Evolutionary conservation across 2,888 invertebrate species (phyloP), one percentile per base, ranked within the genome.

Genomic region (Phyllotreta cruciferae): DNA sequence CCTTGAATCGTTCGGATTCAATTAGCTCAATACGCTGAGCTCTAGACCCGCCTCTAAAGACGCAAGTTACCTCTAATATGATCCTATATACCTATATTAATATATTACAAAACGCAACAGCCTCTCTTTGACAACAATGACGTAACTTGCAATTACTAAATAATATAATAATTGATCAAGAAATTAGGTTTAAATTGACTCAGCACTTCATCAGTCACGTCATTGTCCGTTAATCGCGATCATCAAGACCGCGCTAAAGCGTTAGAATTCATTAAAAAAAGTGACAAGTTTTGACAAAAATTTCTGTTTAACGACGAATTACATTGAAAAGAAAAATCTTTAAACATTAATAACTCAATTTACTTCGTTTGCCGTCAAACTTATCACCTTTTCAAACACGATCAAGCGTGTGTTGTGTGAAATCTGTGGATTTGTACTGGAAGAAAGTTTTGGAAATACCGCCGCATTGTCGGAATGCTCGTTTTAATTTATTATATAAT

Each of bases 101-200:
- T 24, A 70, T 78, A 77, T 79, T 80, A 79, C 75, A 78, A 78
- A 78, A 75, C 77, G 80, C 80, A 81, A 82, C 81, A 81, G 82
- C 81, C 81, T 81, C 78, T 76, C 78, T 78, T 80, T 79, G 78
- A 75, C 2, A 52, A 57, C 64, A 57, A 14, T 61, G 50, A 35
- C 61, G 49, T 64, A 61, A 61, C 52, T 6, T 13, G 44, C 4
- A 55, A 6, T 11, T 11, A 35, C 6, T 24, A 8, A 14, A 9
- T 42, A 10, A 35, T 9, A 34, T 37, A 44, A 53, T 4, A 38
- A 44, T 24, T 24, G 24, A 24, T 24, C 24, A 38, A 47, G n/a
- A 34, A 55, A 54, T 47, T 4, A 5, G 11, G 10, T 7, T 6
- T 1, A 47, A 58, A 52, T 41, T 44, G 14, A 14, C 10, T 4